phyloP scores from a whole-genome alignment of 2,113 vertebrate species.

The Lagenorhynchus albirostris region DNA sequence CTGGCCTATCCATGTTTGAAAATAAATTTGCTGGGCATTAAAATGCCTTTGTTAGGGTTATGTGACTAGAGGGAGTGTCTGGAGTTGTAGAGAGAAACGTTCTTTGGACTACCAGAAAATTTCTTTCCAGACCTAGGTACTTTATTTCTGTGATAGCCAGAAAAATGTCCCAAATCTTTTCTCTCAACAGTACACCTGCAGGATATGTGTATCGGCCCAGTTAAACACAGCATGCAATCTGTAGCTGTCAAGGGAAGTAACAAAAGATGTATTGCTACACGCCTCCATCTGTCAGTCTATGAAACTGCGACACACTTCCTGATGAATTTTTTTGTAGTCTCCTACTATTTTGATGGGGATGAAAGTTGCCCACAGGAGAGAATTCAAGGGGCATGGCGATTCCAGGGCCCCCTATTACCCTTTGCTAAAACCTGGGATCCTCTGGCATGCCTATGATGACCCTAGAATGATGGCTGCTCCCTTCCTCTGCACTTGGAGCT shows the following conservation, averaged over 20 bases:
- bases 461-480: not conserved
- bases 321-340: constrained; percentile 40
- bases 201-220: constrained; percentile 11
- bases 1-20: not conserved
- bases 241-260: constrained; percentile 56
- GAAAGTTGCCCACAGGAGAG: constrained; percentile 29
- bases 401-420: not conserved
- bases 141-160: constrained; percentile 39
- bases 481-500: not conserved
- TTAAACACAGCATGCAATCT: constrained; percentile 57
- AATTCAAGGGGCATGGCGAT: not conserved
- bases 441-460: not conserved
- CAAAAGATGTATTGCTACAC: constrained; percentile 55
- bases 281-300: not conserved
- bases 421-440: not conserved
- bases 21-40: constrained; percentile 1
- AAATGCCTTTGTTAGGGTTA: not conserved
- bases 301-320: constrained; percentile 37
- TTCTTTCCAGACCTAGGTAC: constrained; percentile 29
- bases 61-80: not conserved
- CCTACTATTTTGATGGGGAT: constrained; percentile 42
- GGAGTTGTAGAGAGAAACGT: not conserved
- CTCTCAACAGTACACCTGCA: not conserved
- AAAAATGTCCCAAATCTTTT: constrained; percentile 44
- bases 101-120: not conserved